These are phyloP conservation scores for Sarcophaga rosellei DNA, from an alignment of 2,888 invertebrate species.

Conservation along the genomic window DNA sequence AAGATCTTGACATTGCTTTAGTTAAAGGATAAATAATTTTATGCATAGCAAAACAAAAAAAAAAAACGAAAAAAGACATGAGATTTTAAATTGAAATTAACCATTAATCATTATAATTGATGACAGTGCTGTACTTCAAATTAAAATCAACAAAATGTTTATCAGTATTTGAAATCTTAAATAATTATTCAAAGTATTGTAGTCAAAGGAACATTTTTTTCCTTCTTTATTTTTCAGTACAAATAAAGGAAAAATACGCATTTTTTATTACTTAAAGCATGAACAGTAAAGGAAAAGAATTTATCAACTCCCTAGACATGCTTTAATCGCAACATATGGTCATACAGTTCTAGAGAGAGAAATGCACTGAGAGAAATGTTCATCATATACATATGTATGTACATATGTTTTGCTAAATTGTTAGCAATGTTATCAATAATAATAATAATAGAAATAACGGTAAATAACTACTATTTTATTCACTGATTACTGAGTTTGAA, in stretches of 20 bases:
- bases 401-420: too few relatives aligned
- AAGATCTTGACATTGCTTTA: slow-evolving; percentile 42
- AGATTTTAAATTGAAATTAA: slow-evolving; percentile 8
- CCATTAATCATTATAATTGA: slow-evolving; percentile 71
- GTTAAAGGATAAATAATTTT: not conserved
- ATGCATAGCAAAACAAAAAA: not conserved
- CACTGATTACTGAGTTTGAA: too few relatives aligned
- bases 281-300: slow-evolving; percentile 9
- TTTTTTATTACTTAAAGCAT: slow-evolving; percentile 19
- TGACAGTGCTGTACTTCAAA: slow-evolving; percentile 67
- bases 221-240: slow-evolving; percentile 2
- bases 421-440: too few relatives aligned
- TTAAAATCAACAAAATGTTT: slow-evolving; percentile 73
- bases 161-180: slow-evolving; percentile 71
- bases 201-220: slow-evolving; percentile 24
- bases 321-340: not conserved
- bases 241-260: slow-evolving; percentile 32
- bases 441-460: too few relatives aligned
- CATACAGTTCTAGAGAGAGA: not conserved
- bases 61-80: not conserved
- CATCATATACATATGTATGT: too few relatives aligned
- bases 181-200: slow-evolving; percentile 70
- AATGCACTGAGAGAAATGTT: not conserved
- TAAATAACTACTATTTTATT: too few relatives aligned
- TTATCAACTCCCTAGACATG: slow-evolving; percentile 16